Evolutionary conservation across 2,888 invertebrate genomes (phyloP), one percentile per base, ranked within the genome.

Genomic region (Anoplius nigerrimus): DNA sequence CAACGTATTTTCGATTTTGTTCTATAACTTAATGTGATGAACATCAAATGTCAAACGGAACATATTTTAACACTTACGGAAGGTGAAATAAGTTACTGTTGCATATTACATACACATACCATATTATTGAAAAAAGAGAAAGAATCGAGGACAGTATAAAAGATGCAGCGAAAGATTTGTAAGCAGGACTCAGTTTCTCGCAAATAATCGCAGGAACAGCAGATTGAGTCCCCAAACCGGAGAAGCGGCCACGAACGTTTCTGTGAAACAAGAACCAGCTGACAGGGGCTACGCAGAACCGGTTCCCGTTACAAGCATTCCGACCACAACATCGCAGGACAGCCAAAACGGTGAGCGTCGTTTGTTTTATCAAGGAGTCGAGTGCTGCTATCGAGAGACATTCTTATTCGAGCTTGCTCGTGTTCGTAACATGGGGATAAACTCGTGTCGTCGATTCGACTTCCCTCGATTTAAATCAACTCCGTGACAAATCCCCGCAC

Each of bases 221-320:
- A 82, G 79, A 62, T 54, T 78, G 20, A 82, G 71, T 45, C 76
- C 82, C 3, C 73, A 65, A 16, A 65, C 70, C 27, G 72, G 15
- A 27, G 84, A 86, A 48, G 65, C 59, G 5, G 64, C 83, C 56
- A 82, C 86, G 53, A 79, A 65, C 61, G 73, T 86, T 43, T 79
- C 86, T 16, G 85, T 86, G 53, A 86, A 86, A 63, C 83, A 86
- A 46, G 86, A 86, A 61, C 86, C 86, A 48, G 69, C 83, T 48
- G 86, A 86, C 69, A 80, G 85, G 48, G 83, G 83, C 16, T 86
- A 86, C 66, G 74, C 78, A 13, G 86, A 86, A 43, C 73, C 83
- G 20, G 73, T 82, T 43, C 53, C 79, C 34, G 75, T 84, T 2
- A 64, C 83, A 11, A 82, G 63, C 34, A 75, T 81, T 61, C 56